Evolutionary conservation across 1,140 invertebrate genomes (phyloP).

Genomic region (Spodoptera litura): DNA sequence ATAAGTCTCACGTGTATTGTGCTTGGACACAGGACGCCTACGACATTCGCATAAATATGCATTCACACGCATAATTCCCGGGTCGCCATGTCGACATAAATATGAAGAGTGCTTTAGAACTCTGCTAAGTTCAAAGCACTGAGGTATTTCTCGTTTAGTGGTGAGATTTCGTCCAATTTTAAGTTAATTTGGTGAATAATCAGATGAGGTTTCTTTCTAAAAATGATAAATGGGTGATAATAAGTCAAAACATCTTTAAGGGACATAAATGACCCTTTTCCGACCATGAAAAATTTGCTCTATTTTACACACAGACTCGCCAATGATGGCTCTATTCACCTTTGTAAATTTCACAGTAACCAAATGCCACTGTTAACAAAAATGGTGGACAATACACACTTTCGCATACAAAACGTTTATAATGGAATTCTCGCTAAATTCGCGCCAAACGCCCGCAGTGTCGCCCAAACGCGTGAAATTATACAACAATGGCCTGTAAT

Average conservation of each 20-base stretch:
- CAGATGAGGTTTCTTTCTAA: no score
- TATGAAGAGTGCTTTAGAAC: neutral
- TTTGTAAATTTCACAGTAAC: constrained; percentile 40
- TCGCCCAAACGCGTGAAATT: constrained; percentile 83
- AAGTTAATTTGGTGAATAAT: no score
- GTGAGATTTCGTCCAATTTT: no score
- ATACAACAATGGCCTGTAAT: constrained; percentile 79
- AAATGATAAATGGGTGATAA: no score
- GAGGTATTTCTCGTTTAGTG: neutral
- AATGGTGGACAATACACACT: constrained; percentile 41
- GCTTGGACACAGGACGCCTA: constrained; percentile 1
- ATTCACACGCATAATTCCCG: constrained; percentile 34
- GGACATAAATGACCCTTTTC: neutral
- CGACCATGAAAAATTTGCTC: constrained; percentile 15
- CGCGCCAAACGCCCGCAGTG: constrained; percentile 74
- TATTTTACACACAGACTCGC: constrained; percentile 6
- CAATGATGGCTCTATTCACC: constrained; percentile 40
- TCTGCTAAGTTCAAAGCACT: neutral
- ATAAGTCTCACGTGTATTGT: constrained; percentile 37
- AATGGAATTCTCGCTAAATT: constrained; percentile 74
- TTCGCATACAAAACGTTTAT: constrained; percentile 38
- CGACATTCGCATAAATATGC: constrained; percentile 34
- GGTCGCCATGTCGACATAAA: constrained; percentile 23
- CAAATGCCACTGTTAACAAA: constrained; percentile 42
- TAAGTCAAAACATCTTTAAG: no score